Conservation (phyloP, 2,888 invertebrate species). For the Smittia sp. region DNA sequence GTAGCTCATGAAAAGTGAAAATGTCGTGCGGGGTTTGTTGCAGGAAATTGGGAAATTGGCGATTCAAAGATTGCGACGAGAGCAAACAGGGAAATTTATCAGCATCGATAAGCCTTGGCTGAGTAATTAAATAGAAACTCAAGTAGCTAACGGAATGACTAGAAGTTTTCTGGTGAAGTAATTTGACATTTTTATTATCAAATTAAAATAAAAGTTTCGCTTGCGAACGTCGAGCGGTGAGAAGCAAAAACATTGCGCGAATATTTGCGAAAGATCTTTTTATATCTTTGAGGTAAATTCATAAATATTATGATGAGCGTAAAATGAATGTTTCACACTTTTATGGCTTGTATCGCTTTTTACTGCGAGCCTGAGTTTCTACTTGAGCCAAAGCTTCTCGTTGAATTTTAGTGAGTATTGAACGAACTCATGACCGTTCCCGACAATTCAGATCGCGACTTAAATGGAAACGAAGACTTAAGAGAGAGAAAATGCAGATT, state of each 20-base stretch:
- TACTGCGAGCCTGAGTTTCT: slow-evolving; percentile 20
- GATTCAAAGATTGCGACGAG: too few species aligned
- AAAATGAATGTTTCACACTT: slow-evolving; percentile 40
- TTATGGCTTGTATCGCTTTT: slow-evolving; percentile 26
- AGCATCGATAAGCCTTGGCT: background rate
- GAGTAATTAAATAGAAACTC: background rate
- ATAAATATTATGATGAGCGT: slow-evolving; percentile 41
- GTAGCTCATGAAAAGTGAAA: background rate
- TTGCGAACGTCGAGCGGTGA: background rate
- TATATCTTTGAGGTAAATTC: slow-evolving; percentile 37
- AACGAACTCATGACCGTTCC: too few species aligned
- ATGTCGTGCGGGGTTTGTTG: background rate
- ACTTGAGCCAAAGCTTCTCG: slow-evolving; percentile 25
- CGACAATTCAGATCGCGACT: background rate
- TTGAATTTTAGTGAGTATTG: too few species aligned
- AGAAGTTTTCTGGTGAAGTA: slow-evolving; percentile 19
- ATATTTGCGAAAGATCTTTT: slow-evolving; percentile 10
- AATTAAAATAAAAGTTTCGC: slow-evolving; percentile 17
- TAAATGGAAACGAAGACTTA: slow-evolving; percentile 1
- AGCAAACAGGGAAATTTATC: background rate
- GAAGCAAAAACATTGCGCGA: background rate
- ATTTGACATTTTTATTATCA: slow-evolving; percentile 40
- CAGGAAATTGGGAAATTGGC: background rate
- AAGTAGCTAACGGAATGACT: background rate
- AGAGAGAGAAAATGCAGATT: slow-evolving; percentile 9